Conservation (phyloP, 2,797 vertebrate species). For the Heteromormyrus szaboi region DNA sequence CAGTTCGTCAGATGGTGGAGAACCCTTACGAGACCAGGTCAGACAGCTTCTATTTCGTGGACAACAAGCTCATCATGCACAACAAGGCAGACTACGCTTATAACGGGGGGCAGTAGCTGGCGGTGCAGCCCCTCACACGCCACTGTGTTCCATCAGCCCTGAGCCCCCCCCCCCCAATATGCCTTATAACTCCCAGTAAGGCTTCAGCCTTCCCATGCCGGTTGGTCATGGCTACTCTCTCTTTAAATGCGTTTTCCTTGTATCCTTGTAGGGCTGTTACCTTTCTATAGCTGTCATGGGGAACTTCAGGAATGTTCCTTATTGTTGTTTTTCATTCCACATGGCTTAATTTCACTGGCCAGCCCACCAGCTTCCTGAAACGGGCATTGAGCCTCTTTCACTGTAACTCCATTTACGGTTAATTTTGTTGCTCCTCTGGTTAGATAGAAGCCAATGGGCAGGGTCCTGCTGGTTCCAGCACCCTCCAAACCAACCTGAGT, state of each 20-base stretch:
- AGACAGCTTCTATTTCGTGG: constrained; percentile 99
- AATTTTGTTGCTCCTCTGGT: background rate
- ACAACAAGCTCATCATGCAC: constrained; percentile 99
- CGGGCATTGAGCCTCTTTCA: background rate
- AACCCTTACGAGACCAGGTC: constrained; percentile 93
- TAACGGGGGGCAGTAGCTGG: constrained; percentile 81
- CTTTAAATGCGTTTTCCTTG: constrained; percentile 24
- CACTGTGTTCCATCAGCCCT: constrained; percentile 16
- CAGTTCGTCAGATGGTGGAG: constrained; percentile 92
- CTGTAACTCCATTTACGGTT: background rate
- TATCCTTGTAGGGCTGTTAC: constrained; percentile 19
- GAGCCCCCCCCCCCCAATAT: constrained; percentile 25
- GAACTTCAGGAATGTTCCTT: constrained; percentile 30
- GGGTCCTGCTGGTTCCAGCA: background rate
- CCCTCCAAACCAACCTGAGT: background rate
- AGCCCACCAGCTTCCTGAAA: background rate
- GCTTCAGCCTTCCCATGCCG: constrained; percentile 6
- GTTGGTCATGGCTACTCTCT: constrained; percentile 39
- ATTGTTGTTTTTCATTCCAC: background rate
- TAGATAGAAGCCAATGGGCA: background rate
- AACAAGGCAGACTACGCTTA: constrained; percentile 99
- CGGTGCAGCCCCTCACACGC: background rate
- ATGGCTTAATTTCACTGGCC: background rate
- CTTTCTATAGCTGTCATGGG: constrained; percentile 29
- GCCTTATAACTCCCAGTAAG: constrained; percentile 21